These are phyloP conservation scores for Crotophaga sulcirostris DNA, from an alignment of 2,113 vertebrate species.

Conservation along the genomic window DNA sequence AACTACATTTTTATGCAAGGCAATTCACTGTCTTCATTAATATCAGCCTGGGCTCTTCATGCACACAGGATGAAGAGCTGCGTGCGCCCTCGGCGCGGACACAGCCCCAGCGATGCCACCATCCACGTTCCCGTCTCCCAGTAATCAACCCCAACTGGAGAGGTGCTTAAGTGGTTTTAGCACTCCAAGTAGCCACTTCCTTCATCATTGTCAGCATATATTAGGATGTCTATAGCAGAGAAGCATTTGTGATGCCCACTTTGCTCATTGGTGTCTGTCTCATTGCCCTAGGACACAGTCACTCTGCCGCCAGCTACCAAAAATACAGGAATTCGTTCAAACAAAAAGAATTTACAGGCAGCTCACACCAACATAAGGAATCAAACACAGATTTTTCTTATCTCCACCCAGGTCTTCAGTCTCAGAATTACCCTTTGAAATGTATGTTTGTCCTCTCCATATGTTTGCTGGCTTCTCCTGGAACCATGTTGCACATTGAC, in stretches of 20 bases:
- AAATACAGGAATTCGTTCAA: background rate
- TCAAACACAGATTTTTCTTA: background rate
- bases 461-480: background rate
- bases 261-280: background rate
- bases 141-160: background rate
- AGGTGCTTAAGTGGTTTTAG: rapidly evolving
- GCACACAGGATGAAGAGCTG: background rate
- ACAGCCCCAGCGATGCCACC: rapidly evolving
- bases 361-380: background rate
- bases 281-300: background rate
- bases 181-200: background rate
- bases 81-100: rapidly evolving
- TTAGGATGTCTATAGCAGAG: background rate
- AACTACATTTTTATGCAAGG: background rate
- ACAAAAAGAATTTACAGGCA: background rate
- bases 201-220: background rate
- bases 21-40: background rate
- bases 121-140: background rate
- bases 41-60: background rate
- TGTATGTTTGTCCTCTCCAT: background rate
- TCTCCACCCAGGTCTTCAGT: background rate
- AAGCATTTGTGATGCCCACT: background rate
- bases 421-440: background rate
- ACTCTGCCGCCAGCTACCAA: background rate
- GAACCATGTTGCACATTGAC: rapidly evolving